Base-by-base conservation (phyloP, 2,113 vertebrate genomes). In the Talpa occidentalis region DNA sequence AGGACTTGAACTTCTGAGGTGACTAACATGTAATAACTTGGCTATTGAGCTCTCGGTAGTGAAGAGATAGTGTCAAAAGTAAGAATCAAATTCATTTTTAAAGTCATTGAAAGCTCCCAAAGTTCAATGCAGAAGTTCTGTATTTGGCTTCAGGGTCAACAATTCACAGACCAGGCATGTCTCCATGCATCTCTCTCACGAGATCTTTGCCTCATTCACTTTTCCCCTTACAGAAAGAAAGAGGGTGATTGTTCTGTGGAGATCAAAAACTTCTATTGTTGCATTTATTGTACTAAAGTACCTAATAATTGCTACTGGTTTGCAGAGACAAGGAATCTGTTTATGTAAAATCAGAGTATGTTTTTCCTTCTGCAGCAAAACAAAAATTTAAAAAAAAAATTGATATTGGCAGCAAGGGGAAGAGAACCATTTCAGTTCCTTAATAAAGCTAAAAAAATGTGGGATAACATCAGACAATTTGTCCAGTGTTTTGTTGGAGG, bases 61-160 rank as follows among this genome's bases (percentile, higher is more conserved):
- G 37, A 76, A 90, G 24, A 93, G 30, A 86, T 5, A 37, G 60
- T 92, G 79, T 93, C 83, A 95, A 94, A 87, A 83, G 47, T 77
- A 92, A 84, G 80, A 88, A 94, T 54, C 52, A 60, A 72, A 87
- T 84, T 95, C 62, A 92, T 90, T 94, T 92, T 77, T 76, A 94
- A 95, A 96, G 80, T 92, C 85, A 47, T 35, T 11, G 72, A 59
- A 76, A 93, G 37, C 52, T 91, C 47, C 64, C 7, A 35, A 72
- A 94, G 76, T 77, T 96, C 90, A 95, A 32, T 16, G 54, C 7
- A n/a, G 60, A 93, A 87, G 59, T 76, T 96, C 59, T 49, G 32
- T 52, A 4, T 83, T 86, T 94, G 64, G 56, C 70, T 93, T 91
- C 40, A 77, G 59, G 56, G 90, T 95, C 83, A 93, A 32, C n/a